Percentiles rank a stretch among this genome's conserved stretches.
phyloP scores from a whole-genome alignment of 1,140 invertebrate genomes.

The Drosophila sechellia region DNA sequence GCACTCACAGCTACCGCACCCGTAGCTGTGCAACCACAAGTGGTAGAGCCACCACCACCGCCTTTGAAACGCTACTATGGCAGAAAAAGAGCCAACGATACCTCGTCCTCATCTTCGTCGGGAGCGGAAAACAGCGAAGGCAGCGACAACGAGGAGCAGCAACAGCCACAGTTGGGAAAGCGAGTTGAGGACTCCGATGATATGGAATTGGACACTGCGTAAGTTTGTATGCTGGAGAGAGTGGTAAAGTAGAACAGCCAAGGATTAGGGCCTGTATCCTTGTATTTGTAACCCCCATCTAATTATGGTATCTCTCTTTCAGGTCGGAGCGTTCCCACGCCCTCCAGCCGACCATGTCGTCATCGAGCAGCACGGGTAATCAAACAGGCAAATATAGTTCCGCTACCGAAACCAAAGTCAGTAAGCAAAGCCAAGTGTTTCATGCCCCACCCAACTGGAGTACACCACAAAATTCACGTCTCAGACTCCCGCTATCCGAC shows the following conservation, averaged over 20 bases:
- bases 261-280: background rate
- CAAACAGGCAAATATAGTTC: conserved; percentile 84
- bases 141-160: conserved; percentile 60
- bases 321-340: conserved; percentile 80
- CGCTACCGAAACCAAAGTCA: conserved; percentile 94
- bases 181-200: conserved; percentile 70
- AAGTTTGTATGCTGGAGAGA: conserved; percentile 65
- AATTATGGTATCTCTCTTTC: conserved; percentile 36
- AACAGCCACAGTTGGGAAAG: conserved; percentile 29
- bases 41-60: conserved; percentile 77
- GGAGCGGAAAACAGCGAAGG: conserved; percentile 59
- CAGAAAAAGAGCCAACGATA: conserved; percentile 86
- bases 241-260: conserved; percentile 75
- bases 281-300: background rate
- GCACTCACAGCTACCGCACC: conserved; percentile 9
- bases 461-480: conserved; percentile 77
- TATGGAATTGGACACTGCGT: conserved; percentile 82
- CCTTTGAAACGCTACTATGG: conserved; percentile 88
- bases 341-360: conserved; percentile 58
- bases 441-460: conserved; percentile 75
- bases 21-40: conserved; percentile 38
- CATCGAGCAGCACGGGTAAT: conserved; percentile 80
- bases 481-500: conserved; percentile 40
- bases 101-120: conserved; percentile 78
- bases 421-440: conserved; percentile 92